Conservation (phyloP, 2,797 vertebrate genomes). For the Poliocrania exsul region DNA sequence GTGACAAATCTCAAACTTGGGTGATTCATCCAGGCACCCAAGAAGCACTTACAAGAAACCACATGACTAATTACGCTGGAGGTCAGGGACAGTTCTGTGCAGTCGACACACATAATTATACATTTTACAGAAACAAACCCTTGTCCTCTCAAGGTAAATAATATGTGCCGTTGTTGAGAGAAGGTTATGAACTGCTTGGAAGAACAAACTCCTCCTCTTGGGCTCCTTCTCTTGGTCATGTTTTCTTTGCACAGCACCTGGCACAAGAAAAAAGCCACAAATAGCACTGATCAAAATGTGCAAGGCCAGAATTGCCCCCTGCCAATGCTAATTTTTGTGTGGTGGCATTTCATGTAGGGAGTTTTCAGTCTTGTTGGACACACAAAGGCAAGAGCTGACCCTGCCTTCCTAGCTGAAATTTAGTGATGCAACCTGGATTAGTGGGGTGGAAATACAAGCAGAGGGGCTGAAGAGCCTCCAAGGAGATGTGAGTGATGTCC, state of each 20-base stretch:
- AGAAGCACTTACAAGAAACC: constrained; percentile 27
- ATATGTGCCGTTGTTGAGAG: background rate
- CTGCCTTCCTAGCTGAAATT: background rate
- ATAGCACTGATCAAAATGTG: background rate
- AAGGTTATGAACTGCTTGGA: background rate
- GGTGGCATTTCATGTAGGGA: background rate
- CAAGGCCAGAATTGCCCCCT: background rate
- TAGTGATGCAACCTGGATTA: background rate
- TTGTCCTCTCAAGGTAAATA: background rate
- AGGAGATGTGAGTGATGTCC: background rate
- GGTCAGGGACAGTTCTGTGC: constrained; percentile 5
- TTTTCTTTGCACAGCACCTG: background rate
- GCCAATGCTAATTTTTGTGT: background rate
- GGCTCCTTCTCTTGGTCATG: background rate
- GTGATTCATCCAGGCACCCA: constrained; percentile 22
- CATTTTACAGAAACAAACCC: background rate
- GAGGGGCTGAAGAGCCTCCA: background rate
- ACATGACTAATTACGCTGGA: background rate
- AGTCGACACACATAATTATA: background rate
- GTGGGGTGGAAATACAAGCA: background rate
- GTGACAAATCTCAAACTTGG: background rate
- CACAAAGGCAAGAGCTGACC: background rate
- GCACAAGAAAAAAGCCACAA: background rate
- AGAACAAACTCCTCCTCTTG: background rate
- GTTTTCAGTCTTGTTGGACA: background rate